Evolutionary conservation across 1,140 invertebrate species (phyloP).

Genomic region (Pseudachorutes palmiensis): DNA sequence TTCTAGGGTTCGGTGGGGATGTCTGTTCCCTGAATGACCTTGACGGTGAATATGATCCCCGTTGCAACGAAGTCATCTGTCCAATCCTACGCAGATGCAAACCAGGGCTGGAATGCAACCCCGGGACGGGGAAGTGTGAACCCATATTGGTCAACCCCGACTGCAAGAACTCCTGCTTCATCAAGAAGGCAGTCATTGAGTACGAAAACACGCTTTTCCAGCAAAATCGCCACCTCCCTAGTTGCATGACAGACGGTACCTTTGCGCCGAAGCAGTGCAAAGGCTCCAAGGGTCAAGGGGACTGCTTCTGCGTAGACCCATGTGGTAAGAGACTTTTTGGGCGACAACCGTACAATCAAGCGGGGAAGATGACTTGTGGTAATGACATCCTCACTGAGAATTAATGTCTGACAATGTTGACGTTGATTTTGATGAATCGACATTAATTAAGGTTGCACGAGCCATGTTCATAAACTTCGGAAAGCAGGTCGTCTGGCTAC

Average conservation of each 20-base stretch:
- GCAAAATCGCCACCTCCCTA: conserved; percentile 10
- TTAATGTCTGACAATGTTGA: too few species aligned
- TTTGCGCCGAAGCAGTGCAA: conserved; percentile 34
- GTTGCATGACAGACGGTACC: conserved; percentile 24
- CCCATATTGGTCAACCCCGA: neutral
- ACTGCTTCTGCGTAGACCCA: conserved; percentile 31
- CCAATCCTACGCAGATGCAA: neutral
- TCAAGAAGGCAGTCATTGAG: conserved; percentile 6
- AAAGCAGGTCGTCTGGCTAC: conserved; percentile 21
- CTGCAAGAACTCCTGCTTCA: neutral
- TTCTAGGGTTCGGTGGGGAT: too few species aligned
- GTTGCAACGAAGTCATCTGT: neutral
- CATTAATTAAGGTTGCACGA: conserved; percentile 28
- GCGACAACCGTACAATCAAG: neutral
- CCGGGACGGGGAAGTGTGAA: neutral
- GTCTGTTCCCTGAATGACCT: neutral
- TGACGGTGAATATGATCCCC: neutral
- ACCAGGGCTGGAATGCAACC: neutral
- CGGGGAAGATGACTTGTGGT: conserved; percentile 31
- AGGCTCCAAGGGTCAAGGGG: conserved; percentile 17
- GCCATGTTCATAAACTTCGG: conserved; percentile 25
- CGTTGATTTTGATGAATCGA: neutral
- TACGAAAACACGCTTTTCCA: neutral
- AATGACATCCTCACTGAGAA: too few species aligned
- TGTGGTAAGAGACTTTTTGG: conserved; percentile 33